Evolutionary conservation across 2,797 vertebrate genomes (phyloP).

Genomic region (Remorina albescens): DNA sequence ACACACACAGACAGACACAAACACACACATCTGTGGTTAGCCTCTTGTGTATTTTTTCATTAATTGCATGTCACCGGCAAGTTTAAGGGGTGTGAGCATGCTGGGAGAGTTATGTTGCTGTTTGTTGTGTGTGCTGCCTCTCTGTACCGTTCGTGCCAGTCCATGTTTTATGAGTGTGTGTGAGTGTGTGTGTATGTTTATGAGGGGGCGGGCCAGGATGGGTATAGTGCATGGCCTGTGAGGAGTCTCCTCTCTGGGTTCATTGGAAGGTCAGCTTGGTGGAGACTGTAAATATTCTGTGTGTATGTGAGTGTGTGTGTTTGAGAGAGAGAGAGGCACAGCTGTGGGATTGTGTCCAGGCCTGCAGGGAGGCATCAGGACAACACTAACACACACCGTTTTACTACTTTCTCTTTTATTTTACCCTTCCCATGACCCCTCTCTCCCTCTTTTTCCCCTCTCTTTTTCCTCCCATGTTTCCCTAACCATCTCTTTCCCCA

Average conservation of each 20-base stretch:
- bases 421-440: constrained; percentile 80
- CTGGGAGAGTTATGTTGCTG: constrained; percentile 79
- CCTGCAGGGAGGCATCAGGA: constrained; percentile 84
- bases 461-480: constrained; percentile 63
- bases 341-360: constrained; percentile 86
- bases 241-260: constrained; percentile 84
- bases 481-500: constrained; percentile 53
- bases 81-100: constrained; percentile 76
- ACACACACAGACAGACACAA: constrained; percentile 3
- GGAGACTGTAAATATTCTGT: constrained; percentile 87
- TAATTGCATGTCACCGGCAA: constrained; percentile 76
- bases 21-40: constrained; percentile 35
- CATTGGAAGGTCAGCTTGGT: constrained; percentile 84
- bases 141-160: constrained; percentile 68
- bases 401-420: constrained; percentile 84
- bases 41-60: constrained; percentile 75
- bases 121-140: constrained; percentile 73
- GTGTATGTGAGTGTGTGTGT: constrained; percentile 57
- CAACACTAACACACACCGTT: constrained; percentile 84
- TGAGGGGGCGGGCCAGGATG: constrained; percentile 80
- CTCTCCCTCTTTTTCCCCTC: constrained; percentile 44
- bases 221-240: constrained; percentile 82
- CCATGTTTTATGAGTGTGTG: constrained; percentile 72
- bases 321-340: constrained; percentile 75
- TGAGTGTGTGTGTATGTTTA: constrained; percentile 76